phyloP scores from a whole-genome alignment of 2,888 invertebrate genomes.

The Eupithecia subfuscata region DNA sequence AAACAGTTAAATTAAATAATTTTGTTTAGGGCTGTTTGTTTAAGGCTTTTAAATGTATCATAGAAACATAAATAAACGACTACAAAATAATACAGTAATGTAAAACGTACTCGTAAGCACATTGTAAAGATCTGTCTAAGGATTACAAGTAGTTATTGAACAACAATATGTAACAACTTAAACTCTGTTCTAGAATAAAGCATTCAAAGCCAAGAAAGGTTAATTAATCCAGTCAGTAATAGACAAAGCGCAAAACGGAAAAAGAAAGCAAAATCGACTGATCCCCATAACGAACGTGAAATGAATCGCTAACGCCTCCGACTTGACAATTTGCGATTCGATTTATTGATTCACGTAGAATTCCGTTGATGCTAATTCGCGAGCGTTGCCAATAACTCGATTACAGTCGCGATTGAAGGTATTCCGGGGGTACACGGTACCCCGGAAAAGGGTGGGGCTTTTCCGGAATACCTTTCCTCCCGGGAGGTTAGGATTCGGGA shows the following conservation, averaged over 20 bases:
- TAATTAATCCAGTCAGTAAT: neutral
- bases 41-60: neutral
- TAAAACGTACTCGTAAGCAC: neutral
- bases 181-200: neutral
- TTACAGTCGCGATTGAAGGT: conserved; percentile 39
- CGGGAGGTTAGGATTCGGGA: conserved; percentile 9
- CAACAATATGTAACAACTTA: neutral
- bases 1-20: neutral
- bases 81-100: neutral
- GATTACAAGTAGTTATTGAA: neutral
- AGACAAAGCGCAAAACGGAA: neutral
- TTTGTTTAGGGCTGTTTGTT: neutral
- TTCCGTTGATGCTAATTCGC: conserved; percentile 34
- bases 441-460: conserved; percentile 26
- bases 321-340: conserved; percentile 31
- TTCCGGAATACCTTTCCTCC: conserved; percentile 6
- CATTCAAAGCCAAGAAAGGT: neutral
- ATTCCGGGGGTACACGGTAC: conserved; percentile 14
- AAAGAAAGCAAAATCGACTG: neutral
- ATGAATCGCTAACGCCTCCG: conserved; percentile 27
- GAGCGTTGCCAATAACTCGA: conserved; percentile 38
- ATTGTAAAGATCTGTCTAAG: neutral
- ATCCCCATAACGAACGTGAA: conserved; percentile 28
- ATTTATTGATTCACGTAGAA: conserved; percentile 31
- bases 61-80: neutral